Evolutionary conservation across 2,888 invertebrate genomes (phyloP).

Genomic region (Anthophora plumipes): DNA sequence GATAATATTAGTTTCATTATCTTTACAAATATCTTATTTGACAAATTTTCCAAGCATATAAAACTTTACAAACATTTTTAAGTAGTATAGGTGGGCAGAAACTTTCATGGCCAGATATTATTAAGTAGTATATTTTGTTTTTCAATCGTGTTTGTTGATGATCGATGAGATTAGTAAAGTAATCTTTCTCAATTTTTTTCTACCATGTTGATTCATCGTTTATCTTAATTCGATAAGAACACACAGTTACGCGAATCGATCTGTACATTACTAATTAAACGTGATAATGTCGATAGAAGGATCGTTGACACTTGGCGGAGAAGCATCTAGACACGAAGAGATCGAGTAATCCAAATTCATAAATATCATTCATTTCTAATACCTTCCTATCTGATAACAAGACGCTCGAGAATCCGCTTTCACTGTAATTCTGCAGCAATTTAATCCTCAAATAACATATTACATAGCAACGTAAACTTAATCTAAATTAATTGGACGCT

Average conservation of each 20-base stretch:
- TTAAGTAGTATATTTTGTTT: no score
- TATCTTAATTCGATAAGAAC: background rate
- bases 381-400: background rate
- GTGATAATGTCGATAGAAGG: background rate
- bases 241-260: background rate
- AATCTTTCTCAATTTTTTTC: no score
- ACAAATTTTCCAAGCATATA: no score
- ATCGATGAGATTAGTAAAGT: no score
- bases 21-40: no score
- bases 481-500: background rate
- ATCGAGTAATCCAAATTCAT: background rate
- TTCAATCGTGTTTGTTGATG: background rate
- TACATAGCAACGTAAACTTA: background rate
- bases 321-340: background rate
- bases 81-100: no score
- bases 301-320: background rate
- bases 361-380: background rate
- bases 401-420: background rate
- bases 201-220: background rate
- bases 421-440: background rate
- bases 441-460: background rate
- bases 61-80: no score
- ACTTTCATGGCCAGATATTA: no score
- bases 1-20: no score
- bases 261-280: background rate